Evolutionary conservation across 2,797 vertebrate species (phyloP).

Genomic region (Pantherophis vulpinus): DNA sequence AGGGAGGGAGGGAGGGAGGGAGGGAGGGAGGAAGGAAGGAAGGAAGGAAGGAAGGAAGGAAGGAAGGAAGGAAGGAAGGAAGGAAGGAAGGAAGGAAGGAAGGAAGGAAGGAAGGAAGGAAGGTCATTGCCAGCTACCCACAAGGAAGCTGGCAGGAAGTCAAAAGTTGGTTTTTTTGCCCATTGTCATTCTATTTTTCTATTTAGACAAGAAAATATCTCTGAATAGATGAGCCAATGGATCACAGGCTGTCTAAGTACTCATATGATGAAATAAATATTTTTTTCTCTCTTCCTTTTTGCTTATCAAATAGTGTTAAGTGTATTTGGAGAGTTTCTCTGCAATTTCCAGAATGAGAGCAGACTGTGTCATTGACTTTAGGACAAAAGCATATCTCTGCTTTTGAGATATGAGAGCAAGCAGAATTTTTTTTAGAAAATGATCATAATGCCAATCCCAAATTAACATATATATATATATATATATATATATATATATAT

Average conservation of each 20-base stretch:
- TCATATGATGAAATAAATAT: not conserved
- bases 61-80: not conserved
- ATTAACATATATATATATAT: not conserved
- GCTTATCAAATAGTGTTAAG: not conserved
- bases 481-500: too few relatives aligned
- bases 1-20: not conserved
- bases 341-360: not conserved
- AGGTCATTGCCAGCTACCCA: not conserved
- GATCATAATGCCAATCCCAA: not conserved
- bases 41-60: not conserved
- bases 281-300: not conserved
- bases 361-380: not conserved
- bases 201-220: not conserved
- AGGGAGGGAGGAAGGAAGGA: too few relatives aligned
- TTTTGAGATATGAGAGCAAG: not conserved
- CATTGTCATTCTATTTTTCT: not conserved
- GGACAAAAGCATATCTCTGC: not conserved
- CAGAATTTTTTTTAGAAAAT: not conserved
- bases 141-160: not conserved
- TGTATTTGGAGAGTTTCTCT: not conserved
- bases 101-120: too few relatives aligned
- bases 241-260: not conserved
- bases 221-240: not conserved
- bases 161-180: not conserved
- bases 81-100: too few relatives aligned